Conservation (phyloP, 2,797 vertebrate species). For the Sebastes melanostomus region DNA sequence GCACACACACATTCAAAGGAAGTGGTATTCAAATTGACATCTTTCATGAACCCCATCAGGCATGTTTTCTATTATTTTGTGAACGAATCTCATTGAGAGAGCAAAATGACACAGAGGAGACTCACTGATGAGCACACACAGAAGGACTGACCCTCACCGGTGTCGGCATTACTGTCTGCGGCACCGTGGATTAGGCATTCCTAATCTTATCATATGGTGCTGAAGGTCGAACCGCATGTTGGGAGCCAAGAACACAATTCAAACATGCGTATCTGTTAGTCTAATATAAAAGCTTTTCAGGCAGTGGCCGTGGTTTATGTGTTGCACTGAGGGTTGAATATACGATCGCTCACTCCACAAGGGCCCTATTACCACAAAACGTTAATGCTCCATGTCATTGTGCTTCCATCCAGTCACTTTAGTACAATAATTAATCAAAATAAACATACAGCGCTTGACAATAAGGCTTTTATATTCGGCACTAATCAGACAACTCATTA, state of each 20-base stretch:
- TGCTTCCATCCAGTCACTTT: slow-evolving; percentile 74
- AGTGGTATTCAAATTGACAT: not conserved
- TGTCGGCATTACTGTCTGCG: not conserved
- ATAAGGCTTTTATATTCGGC: slow-evolving; percentile 79
- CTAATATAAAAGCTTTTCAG: slow-evolving; percentile 1
- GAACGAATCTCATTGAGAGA: not conserved
- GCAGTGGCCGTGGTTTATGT: not conserved
- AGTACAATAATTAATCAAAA: slow-evolving; percentile 83
- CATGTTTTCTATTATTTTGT: slow-evolving; percentile 10
- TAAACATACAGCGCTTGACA: slow-evolving; percentile 78
- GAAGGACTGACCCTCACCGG: not conserved
- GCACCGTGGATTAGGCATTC: not conserved
- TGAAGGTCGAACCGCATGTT: not conserved
- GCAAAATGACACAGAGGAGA: not conserved
- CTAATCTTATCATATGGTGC: not conserved
- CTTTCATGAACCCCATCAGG: not conserved
- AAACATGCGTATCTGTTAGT: not conserved
- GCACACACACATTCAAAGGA: not conserved
- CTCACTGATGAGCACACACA: not conserved
- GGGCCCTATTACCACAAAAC: slow-evolving; percentile 59
- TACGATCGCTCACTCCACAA: slow-evolving; percentile 38
- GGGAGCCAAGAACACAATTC: not conserved
- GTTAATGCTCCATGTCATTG: slow-evolving; percentile 67
- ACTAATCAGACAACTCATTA: slow-evolving; percentile 85
- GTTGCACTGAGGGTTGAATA: slow-evolving; percentile 17